Evolutionary conservation across 2,888 invertebrate genomes (phyloP), one percentile per base, ranked within the genome.

Genomic region (Hyposoter dolosus): DNA sequence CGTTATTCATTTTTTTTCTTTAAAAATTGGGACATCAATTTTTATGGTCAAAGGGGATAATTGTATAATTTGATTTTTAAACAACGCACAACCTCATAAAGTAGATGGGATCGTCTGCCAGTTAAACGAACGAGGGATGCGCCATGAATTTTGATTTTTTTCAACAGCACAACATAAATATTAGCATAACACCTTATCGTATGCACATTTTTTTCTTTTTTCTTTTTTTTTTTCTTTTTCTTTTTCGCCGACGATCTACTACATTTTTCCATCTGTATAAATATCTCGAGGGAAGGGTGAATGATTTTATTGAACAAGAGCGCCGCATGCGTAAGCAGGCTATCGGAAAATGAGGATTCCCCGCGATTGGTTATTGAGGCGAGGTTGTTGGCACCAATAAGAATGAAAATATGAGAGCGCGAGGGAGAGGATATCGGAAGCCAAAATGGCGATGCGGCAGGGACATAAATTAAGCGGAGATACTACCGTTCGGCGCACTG

Each of bases 121-220:
- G 45, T 45, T 77, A 77, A 40, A 63, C 60, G 71, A 80, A 80
- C 69, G 71, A 60, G 60, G 32, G 45, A 60, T 56, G 45, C 68
- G 53, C 12, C 69, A 71, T 66, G 81, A 65, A 77, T 81, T 72
- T 53, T 35, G 43, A 69, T 65, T 71, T 74, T 72, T 53, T 50
- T 53, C 50, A 81, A 81, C 81, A 66, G 76, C n/a, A n/a, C n/a
- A 74, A 77, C 81, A 56, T 80, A 77, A 77, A 81, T 28, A 84
- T 84, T 77, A 74, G 56, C 84, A 81, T 81, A 84, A 80, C 65
- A 68, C 65, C 76, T 66, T 10, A 45, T 65, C 71, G 60, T 76
- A 65, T n/a, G n/a, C n/a, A n/a, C n/a, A n/a, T n/a, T n/a, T n/a
- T n/a, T n/a, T n/a, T n/a, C n/a, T n/a, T n/a, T n/a, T n/a, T n/a